Evolutionary conservation across 2,113 vertebrate species (phyloP), one percentile per base, ranked within the genome.

Genomic region (Pluvialis apricaria): DNA sequence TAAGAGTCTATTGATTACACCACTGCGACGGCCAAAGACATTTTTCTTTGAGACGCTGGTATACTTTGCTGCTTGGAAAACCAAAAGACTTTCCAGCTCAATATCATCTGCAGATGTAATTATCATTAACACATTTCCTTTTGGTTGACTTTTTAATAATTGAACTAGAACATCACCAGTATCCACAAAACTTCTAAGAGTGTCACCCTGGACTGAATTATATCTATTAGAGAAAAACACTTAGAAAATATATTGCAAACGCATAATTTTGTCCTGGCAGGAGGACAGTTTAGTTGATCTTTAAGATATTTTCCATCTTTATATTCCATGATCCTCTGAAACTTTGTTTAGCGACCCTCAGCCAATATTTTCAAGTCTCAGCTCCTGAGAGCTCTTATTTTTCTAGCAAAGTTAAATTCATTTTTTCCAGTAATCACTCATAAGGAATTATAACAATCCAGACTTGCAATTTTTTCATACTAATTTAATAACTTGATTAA

Each of bases 361-460:
- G 82, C 55, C 85, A 92, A 61, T 64, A 62, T 47, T 82, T 38
- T 88, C 83, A 90, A 40, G 29, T 80, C 73, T 70, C 47, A 81
- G 17, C 42, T 86, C 58, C 58, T 26, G 14, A 80, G 54, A 86
- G 45, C 13, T 85, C 54, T 87, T 80, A 32, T 28, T 96, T 90
- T 92, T 52, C 52, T 92, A 84, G 60, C 15, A 42, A 88, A 95
- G 14, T 78, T 78, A 62, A 94, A 86, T 77, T 58, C 9, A 51
- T 72, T 94, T 96, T 81, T 81, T 66, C 88, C 82, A 86, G 58
- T n/a, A 95, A 87, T 71, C 18, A 36, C 25, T 61, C 80, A 66
- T 15, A 82, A 86, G 11, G 8, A 79, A 90, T 38, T 36, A 45
- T 26, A 90, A 82, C 47, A 69, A 73, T 34, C 45, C n/a, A 92